Conservation (phyloP, 2,797 vertebrate genomes). For the Thalassophryne amazonica region DNA sequence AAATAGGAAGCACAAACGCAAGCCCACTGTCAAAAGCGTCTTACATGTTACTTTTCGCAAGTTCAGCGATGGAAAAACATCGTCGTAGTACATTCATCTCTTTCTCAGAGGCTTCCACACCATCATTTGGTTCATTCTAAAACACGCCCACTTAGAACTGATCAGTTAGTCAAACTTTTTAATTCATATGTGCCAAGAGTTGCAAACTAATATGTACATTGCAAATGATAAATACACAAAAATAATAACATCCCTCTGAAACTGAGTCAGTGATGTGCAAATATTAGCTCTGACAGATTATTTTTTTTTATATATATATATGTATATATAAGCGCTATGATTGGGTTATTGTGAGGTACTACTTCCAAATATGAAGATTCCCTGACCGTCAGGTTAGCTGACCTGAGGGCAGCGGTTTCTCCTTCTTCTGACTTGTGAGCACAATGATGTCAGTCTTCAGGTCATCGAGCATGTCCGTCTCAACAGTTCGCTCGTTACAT, state of each 20-base stretch:
- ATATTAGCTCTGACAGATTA: constrained; percentile 83
- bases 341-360: constrained; percentile 26
- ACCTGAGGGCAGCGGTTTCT: constrained; percentile 65
- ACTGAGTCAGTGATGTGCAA: constrained; percentile 77
- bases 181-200: constrained; percentile 87
- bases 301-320: constrained; percentile 19
- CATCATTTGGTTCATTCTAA: constrained; percentile 70
- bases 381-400: constrained; percentile 75
- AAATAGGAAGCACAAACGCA: constrained; percentile 75
- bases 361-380: no score
- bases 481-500: constrained; percentile 2
- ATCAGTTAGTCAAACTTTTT: constrained; percentile 75
- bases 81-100: constrained; percentile 75
- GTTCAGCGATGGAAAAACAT: constrained; percentile 38
- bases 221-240: constrained; percentile 79
- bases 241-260: constrained; percentile 77
- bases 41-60: constrained; percentile 48
- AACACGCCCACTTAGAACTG: constrained; percentile 67
- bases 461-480: constrained; percentile 23
- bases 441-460: constrained; percentile 1
- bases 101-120: constrained; percentile 57
- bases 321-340: no score
- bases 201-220: constrained; percentile 91
- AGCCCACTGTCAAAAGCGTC: constrained; percentile 48
- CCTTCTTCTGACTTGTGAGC: constrained; percentile 15